Base-by-base conservation (phyloP, 2,113 vertebrate genomes). In the Rhinopithecus roxellana region DNA sequence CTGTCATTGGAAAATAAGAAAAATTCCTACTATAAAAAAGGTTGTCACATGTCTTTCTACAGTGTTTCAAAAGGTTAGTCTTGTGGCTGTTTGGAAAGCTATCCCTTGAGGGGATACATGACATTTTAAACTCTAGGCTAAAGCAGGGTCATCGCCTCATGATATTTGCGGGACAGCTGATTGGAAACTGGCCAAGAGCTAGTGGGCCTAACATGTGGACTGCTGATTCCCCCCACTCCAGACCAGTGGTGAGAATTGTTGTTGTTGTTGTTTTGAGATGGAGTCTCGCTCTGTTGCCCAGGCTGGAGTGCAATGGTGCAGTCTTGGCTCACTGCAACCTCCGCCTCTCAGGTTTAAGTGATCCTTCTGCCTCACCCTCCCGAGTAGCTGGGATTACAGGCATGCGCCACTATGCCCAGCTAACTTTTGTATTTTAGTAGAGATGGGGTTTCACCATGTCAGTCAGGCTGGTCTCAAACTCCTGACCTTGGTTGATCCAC, bases 71-170 rank as follows among this genome's bases (percentile, higher is more conserved):
- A 82, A 81, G 70, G 22, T n/a, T 81, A 23, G 38, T 93, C 57
- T 92, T 96, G 59, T 13, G 18, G 61, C 59, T 22, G 13, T 82
- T 75, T 50, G 35, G 50, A 90, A 92, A 23, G 30, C 32, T 91
- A 80, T 23, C n/a, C 38, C 52, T 93, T 79, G n/a, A 95, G 75
- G 59, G 40, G 59, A 89, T 57, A 3, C 85, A 14, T 48, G 45
- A 67, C 67, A 93, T 84, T 94, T 83, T 96, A 83, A 94, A 97
- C 35, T 77, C 64, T 32, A 82, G 52, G 67, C 78, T 78, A 85
- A 87, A 81, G 75, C 52, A 94, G 64, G 38, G 23, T 88, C 64
- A 86, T 78, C 45, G 48, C 48, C 59, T 93, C 48, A 91, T 87
- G 80, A 64, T 61, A 61, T 38, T 32, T 83, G 55, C 30, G 11